Percentiles rank a stretch among this genome's conserved stretches.
Evolutionary conservation across 2,888 invertebrate genomes (phyloP).

Genomic region (Epinotia bilunana): DNA sequence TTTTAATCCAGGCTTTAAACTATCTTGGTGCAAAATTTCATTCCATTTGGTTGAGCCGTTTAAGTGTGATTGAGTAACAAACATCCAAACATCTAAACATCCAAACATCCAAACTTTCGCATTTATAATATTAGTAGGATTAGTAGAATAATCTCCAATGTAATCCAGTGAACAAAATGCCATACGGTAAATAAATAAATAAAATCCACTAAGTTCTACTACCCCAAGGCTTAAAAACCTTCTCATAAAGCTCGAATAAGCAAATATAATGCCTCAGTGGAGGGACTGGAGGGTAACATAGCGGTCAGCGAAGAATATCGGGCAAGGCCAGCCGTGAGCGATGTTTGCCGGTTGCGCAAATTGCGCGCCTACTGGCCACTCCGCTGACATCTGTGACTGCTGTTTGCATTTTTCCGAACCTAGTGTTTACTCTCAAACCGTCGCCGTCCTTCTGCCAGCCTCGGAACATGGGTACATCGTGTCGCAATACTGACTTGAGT

Average conservation of each 20-base stretch:
- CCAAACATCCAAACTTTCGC: too few relatives aligned
- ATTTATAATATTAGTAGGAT: too few relatives aligned
- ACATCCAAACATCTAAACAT: too few relatives aligned
- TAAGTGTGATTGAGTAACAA: too few relatives aligned
- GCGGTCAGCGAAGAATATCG: constrained; percentile 70
- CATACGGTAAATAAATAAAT: too few relatives aligned
- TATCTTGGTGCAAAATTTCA: too few relatives aligned
- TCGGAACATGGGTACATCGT: constrained; percentile 21
- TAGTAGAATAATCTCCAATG: too few relatives aligned
- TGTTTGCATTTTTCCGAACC: constrained; percentile 69
- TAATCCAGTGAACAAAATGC: too few relatives aligned
- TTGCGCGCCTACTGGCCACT: constrained; percentile 46
- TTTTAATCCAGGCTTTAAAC: too few relatives aligned
- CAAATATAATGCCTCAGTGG: constrained; percentile 43
- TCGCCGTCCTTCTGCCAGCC: constrained; percentile 62
- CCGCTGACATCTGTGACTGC: constrained; percentile 51
- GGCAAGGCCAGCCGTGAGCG: constrained; percentile 76
- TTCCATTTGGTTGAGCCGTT: too few relatives aligned
- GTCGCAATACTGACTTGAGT: constrained; percentile 28
- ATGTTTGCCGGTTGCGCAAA: constrained; percentile 74
- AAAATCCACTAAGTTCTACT: too few relatives aligned
- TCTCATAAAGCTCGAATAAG: constrained; percentile 4
- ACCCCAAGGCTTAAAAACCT: too few relatives aligned
- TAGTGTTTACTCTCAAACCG: constrained; percentile 67
- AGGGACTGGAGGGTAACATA: constrained; percentile 55